Evolutionary conservation across 64 coral and sea anemone species (phyloP).

Genomic region (Anthopleura sola): DNA sequence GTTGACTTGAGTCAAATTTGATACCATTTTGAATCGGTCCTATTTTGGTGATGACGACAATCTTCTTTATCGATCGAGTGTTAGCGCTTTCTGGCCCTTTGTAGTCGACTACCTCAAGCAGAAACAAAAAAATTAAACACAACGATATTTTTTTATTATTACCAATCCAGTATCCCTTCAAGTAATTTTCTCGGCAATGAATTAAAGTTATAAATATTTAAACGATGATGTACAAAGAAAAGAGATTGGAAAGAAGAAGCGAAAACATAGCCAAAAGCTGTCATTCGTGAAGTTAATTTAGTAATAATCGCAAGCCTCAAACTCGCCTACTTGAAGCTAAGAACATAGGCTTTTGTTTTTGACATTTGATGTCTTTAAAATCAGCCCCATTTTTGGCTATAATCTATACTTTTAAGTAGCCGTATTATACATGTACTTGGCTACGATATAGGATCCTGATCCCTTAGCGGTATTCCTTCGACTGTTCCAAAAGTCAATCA

Average conservation of each 20-base stretch:
- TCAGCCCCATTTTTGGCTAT: not conserved
- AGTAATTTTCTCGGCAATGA: not conserved
- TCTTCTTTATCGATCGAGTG: not conserved
- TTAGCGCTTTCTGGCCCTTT: not conserved
- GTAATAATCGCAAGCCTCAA: not conserved
- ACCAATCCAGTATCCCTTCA: not conserved
- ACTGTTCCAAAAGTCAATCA: not conserved
- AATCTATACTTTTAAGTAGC: not conserved
- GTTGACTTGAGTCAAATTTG: not conserved
- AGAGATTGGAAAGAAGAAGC: no score
- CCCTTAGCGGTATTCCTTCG: not conserved
- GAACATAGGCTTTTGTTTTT: not conserved
- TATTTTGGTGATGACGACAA: not conserved
- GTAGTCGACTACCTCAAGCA: not conserved
- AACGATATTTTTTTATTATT: not conserved
- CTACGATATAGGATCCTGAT: not conserved
- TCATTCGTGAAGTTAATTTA: no score
- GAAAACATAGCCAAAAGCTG: no score
- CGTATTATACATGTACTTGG: not conserved
- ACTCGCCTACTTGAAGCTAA: not conserved
- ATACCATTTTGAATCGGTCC: not conserved
- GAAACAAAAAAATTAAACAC: not conserved
- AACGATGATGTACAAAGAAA: not conserved
- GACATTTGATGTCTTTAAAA: not conserved
- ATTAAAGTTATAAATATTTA: not conserved